Percentiles rank a stretch among this genome's conserved stretches.
These are phyloP conservation scores for Periophthalmus magnuspinnatus DNA, from an alignment of 2,797 vertebrate genomes.

Conservation along the genomic window DNA sequence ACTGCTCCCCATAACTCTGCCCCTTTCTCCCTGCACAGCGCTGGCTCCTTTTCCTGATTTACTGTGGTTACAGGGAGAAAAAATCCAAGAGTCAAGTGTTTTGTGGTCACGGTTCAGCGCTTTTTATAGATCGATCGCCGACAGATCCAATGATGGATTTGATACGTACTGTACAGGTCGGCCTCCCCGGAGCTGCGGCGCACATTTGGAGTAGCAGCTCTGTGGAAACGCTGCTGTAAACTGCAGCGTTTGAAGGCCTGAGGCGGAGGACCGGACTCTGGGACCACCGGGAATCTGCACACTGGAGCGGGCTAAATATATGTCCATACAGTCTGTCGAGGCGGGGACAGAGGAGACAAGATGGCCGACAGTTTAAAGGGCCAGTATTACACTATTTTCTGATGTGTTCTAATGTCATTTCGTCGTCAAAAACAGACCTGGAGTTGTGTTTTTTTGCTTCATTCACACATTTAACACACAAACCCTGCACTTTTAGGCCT, in stretches of 20 bases:
- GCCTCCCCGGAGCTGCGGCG: conserved; percentile 29
- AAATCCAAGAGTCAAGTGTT: conserved; percentile 10
- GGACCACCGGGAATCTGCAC: conserved; percentile 20
- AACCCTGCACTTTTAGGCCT: too few relatives aligned
- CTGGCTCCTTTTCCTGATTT: conserved; percentile 45
- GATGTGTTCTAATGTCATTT: too few relatives aligned
- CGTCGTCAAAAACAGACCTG: too few relatives aligned
- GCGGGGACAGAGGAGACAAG: background rate
- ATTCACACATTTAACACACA: too few relatives aligned
- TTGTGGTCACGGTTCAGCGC: conserved; percentile 39
- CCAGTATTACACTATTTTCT: too few relatives aligned
- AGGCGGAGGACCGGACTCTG: conserved; percentile 39
- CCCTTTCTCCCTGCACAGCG: conserved; percentile 33
- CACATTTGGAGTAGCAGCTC: conserved; percentile 37
- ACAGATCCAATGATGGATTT: conserved; percentile 60
- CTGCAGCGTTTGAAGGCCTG: conserved; percentile 26
- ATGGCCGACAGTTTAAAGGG: conserved; percentile 10
- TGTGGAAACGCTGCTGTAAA: conserved; percentile 11
- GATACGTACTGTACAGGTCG: conserved; percentile 41
- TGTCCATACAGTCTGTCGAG: conserved; percentile 8
- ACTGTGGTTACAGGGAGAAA: conserved; percentile 34
- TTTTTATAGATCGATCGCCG: conserved; percentile 53
- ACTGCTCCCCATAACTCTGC: conserved; percentile 40
- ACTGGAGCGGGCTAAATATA: conserved; percentile 24
- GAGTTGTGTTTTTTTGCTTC: too few relatives aligned